phyloP scores from a whole-genome alignment of 2,113 vertebrate genomes.

The Anguilla rostrata region DNA sequence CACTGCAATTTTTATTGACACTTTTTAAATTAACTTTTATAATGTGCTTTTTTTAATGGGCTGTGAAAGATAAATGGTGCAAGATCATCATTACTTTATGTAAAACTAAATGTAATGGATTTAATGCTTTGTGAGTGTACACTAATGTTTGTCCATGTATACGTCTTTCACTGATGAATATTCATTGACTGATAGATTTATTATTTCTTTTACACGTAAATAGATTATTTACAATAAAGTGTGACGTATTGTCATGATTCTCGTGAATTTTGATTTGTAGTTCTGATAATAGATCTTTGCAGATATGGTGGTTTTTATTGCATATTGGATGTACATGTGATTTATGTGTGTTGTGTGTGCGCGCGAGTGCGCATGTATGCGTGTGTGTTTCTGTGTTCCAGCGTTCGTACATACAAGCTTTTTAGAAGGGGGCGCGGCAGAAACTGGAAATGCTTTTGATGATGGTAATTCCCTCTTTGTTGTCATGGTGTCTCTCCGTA shows the following conservation, averaged over 20 bases:
- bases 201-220: not conserved
- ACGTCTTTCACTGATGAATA: not conserved
- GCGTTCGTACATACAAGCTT: not conserved
- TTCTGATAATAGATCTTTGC: not conserved
- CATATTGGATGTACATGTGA: not conserved
- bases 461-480: conserved; percentile 49
- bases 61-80: conserved; percentile 3
- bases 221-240: not conserved
- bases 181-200: not conserved
- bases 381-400: not conserved
- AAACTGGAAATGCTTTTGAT: conserved; percentile 29
- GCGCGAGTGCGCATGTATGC: not conserved
- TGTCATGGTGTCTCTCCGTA: conserved; percentile 45
- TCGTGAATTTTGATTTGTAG: not conserved
- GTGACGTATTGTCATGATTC: no score
- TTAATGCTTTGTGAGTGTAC: not conserved
- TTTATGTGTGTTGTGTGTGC: not conserved
- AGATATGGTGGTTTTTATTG: no score
- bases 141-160: not conserved
- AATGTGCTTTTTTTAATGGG: not conserved
- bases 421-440: not conserved
- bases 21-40: not conserved
- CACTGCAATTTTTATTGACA: not conserved
- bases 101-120: not conserved
- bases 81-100: not conserved